Conservation (phyloP, 2,113 vertebrate genomes). For the Gobio gobio region DNA sequence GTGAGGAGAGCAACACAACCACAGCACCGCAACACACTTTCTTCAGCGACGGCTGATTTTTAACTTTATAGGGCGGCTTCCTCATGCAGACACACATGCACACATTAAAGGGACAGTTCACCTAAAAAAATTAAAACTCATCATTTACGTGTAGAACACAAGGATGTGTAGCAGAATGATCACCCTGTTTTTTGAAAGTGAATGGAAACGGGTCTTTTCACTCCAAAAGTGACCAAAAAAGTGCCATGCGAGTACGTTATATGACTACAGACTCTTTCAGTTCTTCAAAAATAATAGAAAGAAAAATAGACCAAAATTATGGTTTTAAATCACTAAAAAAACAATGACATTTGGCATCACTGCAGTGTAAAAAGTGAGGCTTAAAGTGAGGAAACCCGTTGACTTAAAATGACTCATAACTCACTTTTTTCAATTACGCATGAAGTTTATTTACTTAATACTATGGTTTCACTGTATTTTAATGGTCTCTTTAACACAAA, state of each 20-base stretch:
- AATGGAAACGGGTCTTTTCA: neutral
- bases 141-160: neutral
- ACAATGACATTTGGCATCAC: neutral
- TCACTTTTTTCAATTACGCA: too few species aligned
- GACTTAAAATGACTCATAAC: too few species aligned
- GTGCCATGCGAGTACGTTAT: neutral
- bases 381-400: too few species aligned
- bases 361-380: too few species aligned
- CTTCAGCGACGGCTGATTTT: conserved; percentile 21
- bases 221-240: neutral
- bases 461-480: too few species aligned
- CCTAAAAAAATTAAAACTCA: neutral
- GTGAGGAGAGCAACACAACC: conserved; percentile 45
- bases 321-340: neutral
- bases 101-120: neutral
- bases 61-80: neutral
- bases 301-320: too few species aligned
- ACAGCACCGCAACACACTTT: conserved; percentile 25
- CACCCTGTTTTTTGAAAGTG: neutral
- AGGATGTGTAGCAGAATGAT: neutral
- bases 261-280: neutral
- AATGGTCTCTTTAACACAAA: too few species aligned
- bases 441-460: too few species aligned
- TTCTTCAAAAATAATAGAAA: neutral
- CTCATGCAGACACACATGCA: neutral